Evolutionary conservation across 1,140 invertebrate species (phyloP), one percentile per base, ranked within the genome.

Genomic region (Nylanderia fulva): DNA sequence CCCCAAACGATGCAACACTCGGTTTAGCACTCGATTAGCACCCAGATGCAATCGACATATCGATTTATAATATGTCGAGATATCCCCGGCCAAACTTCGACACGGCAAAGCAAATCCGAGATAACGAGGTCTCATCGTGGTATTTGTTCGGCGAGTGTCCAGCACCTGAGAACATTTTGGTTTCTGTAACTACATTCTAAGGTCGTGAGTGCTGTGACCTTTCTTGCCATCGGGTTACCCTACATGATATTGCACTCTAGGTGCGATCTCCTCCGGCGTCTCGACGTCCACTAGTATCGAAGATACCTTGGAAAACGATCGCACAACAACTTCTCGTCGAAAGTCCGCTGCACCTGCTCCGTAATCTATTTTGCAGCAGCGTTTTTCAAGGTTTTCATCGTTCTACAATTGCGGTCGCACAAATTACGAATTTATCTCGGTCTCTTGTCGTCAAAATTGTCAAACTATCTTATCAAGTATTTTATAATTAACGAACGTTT

Each of bases 161-260:
- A 36, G 64, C 64, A 80, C 77, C 77, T 82, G 77, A 72, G 77
- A 82, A 82, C 77, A 82, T 82, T 82, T 82, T 52, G 66, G 77
- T 82, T 71, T 82, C 77, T 71, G 77, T 82, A 82, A 82, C 77
- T 82, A 72, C 77, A 33, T 71, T 27, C 66, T 72, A 82, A 82
- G 77, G 77, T 82, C 77, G 77, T 82, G 29, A 82, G 66, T 45
- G 77, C 66, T 21, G 77, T 39, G 77, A 45, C 77, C 77, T 82
- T 82, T 72, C 77, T 82, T 71, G 66, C 77, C 77, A 58, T 29
- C 52, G 33, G 77, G 36, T 71, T 52, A 60, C 18, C 13, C 52
- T 82, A 82, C 77, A 82, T 39, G 77, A 71, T 82, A 82, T 82
- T 82, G 77, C 77, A 82, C 77, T 82, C 52, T 42, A 64, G 52